Evolutionary conservation across 2,113 vertebrate genomes (phyloP), one percentile per base, ranked within the genome.

Genomic region (Paramisgurnus dabryanus): DNA sequence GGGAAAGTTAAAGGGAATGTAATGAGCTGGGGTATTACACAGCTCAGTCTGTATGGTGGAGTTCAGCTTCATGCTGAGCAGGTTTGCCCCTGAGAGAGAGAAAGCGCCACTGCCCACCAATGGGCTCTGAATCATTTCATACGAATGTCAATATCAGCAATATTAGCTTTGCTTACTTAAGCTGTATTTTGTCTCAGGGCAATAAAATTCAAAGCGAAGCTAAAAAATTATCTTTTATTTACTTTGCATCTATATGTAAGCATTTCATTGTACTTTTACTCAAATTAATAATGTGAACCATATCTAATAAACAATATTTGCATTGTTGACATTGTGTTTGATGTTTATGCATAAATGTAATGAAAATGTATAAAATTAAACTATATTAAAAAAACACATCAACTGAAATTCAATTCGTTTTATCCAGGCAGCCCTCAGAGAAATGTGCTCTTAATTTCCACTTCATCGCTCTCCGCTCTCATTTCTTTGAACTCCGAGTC

Each of bases 1-100:
- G 79, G 41, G 57, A 85, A 78, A 0, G 22, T 5, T 9, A 73
- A 69, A 82, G 95, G 94, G 8, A 94, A 95, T 0, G 80, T 95
- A 50, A 64, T 94, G 15, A 93, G 89, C 17, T 96, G 96, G 94
- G 94, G 94, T 8, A 80, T 87, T 9, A 93, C 92, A 0, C 74
- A 84, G 15, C 87, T 95, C 67, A 88, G 87, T 27, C 85, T 95
- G 4, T 89, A 88, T 0, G 95, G 94, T 0, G 95, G 95, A 0
- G 93, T 97, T 43, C 84, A 92, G 3, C 89, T 97, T 82, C 91
- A 92, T 45, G 67, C 75, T 3, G 91, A 94, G 76, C 87, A 89
- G 82, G 93, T 91, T 88, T 96, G 96, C 67, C 34, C 78, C 40
- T 92, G 83, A 93, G 12, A 74, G 43, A 55, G 43, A 50, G 4